Conservation (phyloP, 2,888 invertebrate genomes). For the Rhingia campestris region DNA sequence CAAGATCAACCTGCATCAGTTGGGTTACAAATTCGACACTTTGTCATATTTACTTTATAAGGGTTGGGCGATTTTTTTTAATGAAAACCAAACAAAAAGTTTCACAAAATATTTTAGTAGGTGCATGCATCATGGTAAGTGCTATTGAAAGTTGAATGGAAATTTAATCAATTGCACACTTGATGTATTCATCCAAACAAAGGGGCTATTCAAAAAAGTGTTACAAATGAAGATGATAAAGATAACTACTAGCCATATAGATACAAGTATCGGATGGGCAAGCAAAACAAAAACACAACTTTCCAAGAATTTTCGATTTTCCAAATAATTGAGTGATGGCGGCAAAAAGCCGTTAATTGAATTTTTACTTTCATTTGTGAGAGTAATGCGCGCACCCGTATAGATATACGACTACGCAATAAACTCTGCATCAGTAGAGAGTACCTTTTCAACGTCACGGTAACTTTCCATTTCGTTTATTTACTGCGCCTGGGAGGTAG, state of each 20-base stretch:
- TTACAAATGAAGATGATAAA: constrained; percentile 19
- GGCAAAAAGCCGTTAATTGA: constrained; percentile 29
- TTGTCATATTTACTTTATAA: constrained; percentile 34
- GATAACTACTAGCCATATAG: constrained; percentile 10
- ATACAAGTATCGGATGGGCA: background rate
- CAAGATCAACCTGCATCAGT: background rate
- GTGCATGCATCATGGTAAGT: too few species aligned
- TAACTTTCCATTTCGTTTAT: constrained; percentile 58
- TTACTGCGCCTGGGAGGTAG: constrained; percentile 20
- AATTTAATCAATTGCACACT: constrained; percentile 34
- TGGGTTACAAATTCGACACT: background rate
- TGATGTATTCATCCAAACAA: constrained; percentile 2
- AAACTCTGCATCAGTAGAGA: background rate
- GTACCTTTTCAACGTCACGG: constrained; percentile 19
- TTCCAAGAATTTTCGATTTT: constrained; percentile 46
- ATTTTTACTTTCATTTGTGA: constrained; percentile 60
- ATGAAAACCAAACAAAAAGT: constrained; percentile 9
- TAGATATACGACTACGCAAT: background rate
- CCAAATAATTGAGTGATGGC: constrained; percentile 31
- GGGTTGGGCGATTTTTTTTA: background rate
- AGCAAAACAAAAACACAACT: constrained; percentile 1
- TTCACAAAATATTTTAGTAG: background rate
- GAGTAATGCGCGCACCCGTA: constrained; percentile 21
- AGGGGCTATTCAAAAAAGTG: background rate
- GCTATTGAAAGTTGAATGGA: constrained; percentile 39